A percentile compares a stretch with the other conserved stretches of the same genome.
phyloP scores from a whole-genome alignment of 2,888 invertebrate species.

The Mamestra brassicae region DNA sequence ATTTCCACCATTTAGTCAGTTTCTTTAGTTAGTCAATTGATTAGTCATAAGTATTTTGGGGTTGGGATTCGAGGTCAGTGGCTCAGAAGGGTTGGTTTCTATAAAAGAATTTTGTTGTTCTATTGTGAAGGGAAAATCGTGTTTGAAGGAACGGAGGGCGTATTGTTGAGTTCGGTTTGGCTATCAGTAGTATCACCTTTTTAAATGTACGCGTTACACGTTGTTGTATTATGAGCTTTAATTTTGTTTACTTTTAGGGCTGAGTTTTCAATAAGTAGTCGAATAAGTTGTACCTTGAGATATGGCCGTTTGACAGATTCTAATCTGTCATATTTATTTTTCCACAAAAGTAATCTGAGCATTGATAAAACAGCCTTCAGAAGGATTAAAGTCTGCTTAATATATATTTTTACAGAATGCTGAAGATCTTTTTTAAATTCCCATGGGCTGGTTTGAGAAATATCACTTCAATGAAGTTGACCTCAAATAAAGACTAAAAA shows the following conservation, averaged over 20 bases:
- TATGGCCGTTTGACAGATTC: too few species aligned
- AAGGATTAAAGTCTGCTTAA: too few species aligned
- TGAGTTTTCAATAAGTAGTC: too few species aligned
- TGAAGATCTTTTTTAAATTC: too few species aligned
- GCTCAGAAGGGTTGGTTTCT: constrained; percentile 51
- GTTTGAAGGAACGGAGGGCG: constrained; percentile 11
- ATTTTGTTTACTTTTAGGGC: not conserved
- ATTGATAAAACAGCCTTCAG: too few species aligned
- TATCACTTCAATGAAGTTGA: not conserved
- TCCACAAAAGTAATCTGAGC: too few species aligned
- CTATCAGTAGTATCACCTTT: not conserved
- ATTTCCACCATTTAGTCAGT: constrained; percentile 71
- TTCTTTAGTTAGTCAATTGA: constrained; percentile 73
- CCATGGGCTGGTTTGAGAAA: too few species aligned
- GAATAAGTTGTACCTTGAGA: too few species aligned
- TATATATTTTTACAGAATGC: too few species aligned
- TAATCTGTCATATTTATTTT: too few species aligned
- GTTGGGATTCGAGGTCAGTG: constrained; percentile 57
- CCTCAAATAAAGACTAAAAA: not conserved
- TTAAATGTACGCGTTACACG: not conserved
- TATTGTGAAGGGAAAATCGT: constrained; percentile 27
- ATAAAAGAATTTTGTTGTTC: constrained; percentile 27
- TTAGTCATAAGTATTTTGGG: constrained; percentile 74
- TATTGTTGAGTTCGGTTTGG: not conserved
- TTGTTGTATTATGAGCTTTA: not conserved